These are phyloP conservation scores for Megalonaias nervosa DNA, from an alignment of 1,140 invertebrate species.

Conservation along the genomic window DNA sequence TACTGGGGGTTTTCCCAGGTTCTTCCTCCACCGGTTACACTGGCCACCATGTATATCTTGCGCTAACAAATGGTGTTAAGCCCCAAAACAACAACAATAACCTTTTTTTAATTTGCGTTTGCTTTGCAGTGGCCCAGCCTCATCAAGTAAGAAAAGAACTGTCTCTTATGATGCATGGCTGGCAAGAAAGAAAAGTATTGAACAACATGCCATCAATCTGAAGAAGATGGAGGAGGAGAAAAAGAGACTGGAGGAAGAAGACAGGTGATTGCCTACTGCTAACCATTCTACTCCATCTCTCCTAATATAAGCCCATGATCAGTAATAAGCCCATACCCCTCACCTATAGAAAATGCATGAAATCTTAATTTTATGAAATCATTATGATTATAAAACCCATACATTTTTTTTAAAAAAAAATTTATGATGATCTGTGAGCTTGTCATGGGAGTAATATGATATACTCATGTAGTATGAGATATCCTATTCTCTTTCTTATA, in stretches of 20 bases:
- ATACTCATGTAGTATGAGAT: too few species aligned
- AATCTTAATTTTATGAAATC: too few species aligned
- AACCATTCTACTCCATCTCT: too few species aligned
- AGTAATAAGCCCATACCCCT: too few species aligned
- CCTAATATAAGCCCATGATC: too few species aligned
- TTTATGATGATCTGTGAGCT: too few species aligned
- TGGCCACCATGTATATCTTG: neutral
- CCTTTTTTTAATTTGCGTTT: neutral
- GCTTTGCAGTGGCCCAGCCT: slow-evolving; percentile 30
- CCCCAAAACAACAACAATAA: neutral
- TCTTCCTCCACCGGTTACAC: neutral
- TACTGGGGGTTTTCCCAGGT: neutral
- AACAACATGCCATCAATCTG: slow-evolving; percentile 32
- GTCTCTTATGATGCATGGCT: slow-evolving; percentile 35
- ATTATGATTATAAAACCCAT: too few species aligned
- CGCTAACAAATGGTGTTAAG: neutral
- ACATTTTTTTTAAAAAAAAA: too few species aligned
- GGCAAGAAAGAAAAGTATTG: slow-evolving; percentile 20
- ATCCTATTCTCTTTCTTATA: too few species aligned
- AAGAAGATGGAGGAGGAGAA: slow-evolving; percentile 25
- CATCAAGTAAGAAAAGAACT: slow-evolving; percentile 33
- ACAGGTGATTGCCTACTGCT: slow-evolving; percentile 10
- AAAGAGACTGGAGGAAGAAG: slow-evolving; percentile 28
- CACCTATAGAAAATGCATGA: too few species aligned
- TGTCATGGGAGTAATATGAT: too few species aligned